Evolutionary conservation across 2,888 invertebrate genomes (phyloP).

Genomic region (Phortica magna): DNA sequence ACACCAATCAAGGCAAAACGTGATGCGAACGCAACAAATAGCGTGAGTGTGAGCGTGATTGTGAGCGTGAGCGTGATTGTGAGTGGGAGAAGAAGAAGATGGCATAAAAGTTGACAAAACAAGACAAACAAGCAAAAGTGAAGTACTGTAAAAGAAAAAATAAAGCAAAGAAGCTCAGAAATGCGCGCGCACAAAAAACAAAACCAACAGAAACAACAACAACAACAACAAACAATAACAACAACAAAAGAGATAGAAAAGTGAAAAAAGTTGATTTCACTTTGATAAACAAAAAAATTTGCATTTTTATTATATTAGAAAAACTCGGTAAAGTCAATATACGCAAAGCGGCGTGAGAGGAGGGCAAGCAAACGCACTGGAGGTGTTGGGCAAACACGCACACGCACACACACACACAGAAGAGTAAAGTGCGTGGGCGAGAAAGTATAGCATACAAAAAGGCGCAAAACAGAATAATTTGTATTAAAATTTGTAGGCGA

Average conservation of each 20-base stretch:
- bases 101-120: no score
- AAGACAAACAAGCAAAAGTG: no score
- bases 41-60: not conserved
- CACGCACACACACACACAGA: constrained; percentile 5
- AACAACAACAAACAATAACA: not conserved
- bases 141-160: no score
- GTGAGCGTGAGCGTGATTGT: no score
- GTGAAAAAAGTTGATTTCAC: constrained; percentile 30
- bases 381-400: not conserved
- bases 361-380: no score
- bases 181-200: not conserved
- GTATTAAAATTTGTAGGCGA: not conserved
- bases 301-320: constrained; percentile 73
- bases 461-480: not conserved
- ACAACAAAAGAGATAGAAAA: not conserved
- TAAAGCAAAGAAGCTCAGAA: not conserved
- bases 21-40: not conserved
- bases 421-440: no score
- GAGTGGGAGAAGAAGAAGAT: not conserved
- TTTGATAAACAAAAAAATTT: constrained; percentile 58
- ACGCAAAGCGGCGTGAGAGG: constrained; percentile 17
- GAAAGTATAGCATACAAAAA: no score
- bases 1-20: not conserved
- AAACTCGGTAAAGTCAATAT: constrained; percentile 66
- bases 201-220: not conserved